Evolutionary conservation across 2,888 invertebrate genomes (phyloP).

Genomic region (Hemithea aestivaria): DNA sequence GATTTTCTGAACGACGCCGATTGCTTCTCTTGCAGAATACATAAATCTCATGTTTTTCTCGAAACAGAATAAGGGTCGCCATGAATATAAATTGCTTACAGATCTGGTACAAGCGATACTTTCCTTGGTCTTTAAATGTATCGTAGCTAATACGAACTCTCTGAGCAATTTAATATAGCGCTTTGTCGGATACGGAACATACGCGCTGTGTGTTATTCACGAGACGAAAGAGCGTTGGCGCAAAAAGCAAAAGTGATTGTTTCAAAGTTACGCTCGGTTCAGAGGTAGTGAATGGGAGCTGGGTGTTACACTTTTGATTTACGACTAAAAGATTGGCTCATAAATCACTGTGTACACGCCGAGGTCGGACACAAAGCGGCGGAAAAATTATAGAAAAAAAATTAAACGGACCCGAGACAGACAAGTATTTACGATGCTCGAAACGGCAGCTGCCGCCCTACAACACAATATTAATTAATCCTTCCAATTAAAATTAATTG

Average conservation of each 20-base stretch:
- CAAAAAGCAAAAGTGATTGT: slow-evolving; percentile 40
- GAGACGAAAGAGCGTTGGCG: slow-evolving; percentile 20
- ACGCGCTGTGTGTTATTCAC: slow-evolving; percentile 21
- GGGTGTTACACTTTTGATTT: slow-evolving; percentile 60
- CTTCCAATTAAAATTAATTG: slow-evolving; percentile 45
- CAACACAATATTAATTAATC: slow-evolving; percentile 53
- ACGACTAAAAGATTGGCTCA: slow-evolving; percentile 66
- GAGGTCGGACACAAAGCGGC: slow-evolving; percentile 35
- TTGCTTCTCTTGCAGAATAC: slow-evolving; percentile 5
- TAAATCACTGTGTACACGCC: slow-evolving; percentile 57
- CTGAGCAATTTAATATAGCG: slow-evolving; percentile 17
- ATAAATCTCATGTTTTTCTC: slow-evolving; percentile 10
- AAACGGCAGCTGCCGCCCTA: slow-evolving; percentile 28
- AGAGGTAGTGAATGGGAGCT: slow-evolving; percentile 32
- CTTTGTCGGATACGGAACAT: slow-evolving; percentile 9
- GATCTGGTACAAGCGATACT: slow-evolving; percentile 9
- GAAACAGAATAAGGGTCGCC: slow-evolving; percentile 9
- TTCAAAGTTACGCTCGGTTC: slow-evolving; percentile 41
- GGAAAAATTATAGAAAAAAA: slow-evolving; percentile 51
- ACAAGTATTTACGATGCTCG: slow-evolving; percentile 44
- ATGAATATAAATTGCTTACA: slow-evolving; percentile 14
- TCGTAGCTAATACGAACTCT: slow-evolving; percentile 2
- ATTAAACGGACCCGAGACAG: slow-evolving; percentile 41
- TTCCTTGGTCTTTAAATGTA: slow-evolving; percentile 2
- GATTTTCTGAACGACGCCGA: slow-evolving; percentile 10